Evolutionary conservation across 2,888 invertebrate species (phyloP).

Genomic region (Drosophila anceps): DNA sequence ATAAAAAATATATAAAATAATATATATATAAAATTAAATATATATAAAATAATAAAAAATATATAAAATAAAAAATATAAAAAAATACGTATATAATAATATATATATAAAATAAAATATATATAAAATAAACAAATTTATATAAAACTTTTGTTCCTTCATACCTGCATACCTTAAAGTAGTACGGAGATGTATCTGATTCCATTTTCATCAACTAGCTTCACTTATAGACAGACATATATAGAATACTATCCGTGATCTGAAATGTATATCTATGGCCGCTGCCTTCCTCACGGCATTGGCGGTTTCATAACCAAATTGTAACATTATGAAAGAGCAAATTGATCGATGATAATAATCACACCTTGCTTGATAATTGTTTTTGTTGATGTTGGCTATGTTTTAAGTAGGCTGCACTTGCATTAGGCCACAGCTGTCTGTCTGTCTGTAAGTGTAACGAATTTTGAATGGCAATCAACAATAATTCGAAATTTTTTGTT

Average conservation of each 20-base stretch:
- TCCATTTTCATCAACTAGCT: background rate
- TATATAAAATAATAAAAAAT: too few species aligned
- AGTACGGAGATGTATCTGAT: too few species aligned
- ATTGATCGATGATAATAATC: conserved; percentile 47
- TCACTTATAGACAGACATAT: background rate
- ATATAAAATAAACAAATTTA: too few species aligned
- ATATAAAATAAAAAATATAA: too few species aligned
- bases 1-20: too few species aligned
- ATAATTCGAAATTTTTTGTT: conserved; percentile 27
- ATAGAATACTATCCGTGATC: background rate
- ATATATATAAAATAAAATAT: too few species aligned
- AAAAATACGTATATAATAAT: too few species aligned
- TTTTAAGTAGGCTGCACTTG: conserved; percentile 27
- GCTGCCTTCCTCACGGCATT: background rate
- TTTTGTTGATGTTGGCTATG: conserved; percentile 8
- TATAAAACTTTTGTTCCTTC: too few species aligned
- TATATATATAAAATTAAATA: too few species aligned
- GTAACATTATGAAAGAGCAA: background rate
- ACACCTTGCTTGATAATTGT: conserved; percentile 10
- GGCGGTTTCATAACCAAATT: background rate
- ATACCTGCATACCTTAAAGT: too few species aligned
- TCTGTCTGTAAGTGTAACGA: conserved; percentile 5
- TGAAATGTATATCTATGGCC: background rate
- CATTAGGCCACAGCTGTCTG: conserved; percentile 6
- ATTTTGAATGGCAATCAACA: conserved; percentile 40